These are phyloP conservation scores for Herpailurus yagouaroundi DNA, from an alignment of 2,113 vertebrate species.

Conservation along the genomic window DNA sequence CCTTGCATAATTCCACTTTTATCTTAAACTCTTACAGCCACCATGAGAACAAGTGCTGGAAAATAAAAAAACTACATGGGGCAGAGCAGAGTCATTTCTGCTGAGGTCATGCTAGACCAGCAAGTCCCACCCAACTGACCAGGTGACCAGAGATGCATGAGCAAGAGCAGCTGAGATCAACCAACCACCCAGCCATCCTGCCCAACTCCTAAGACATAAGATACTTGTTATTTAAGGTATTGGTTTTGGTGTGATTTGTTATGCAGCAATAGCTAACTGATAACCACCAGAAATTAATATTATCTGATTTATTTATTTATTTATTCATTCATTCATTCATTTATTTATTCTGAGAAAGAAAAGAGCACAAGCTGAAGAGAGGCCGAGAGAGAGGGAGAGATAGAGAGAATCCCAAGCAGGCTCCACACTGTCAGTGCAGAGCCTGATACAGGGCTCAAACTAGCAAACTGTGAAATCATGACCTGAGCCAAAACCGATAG, in stretches of 20 bases:
- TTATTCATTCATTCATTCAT: too few relatives aligned
- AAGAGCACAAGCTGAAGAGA: too few relatives aligned
- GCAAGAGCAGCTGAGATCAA: not conserved
- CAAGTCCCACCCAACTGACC: not conserved
- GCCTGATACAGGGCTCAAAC: too few relatives aligned
- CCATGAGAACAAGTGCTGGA: not conserved
- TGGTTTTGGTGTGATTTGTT: not conserved
- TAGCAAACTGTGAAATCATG: too few relatives aligned
- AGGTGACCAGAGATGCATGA: not conserved
- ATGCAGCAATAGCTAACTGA: conserved; percentile 5
- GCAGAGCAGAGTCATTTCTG: not conserved
- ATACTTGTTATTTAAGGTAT: not conserved
- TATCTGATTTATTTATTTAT: too few relatives aligned
- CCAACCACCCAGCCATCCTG: not conserved
- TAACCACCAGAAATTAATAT: not conserved
- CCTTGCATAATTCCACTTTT: not conserved
- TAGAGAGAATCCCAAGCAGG: too few relatives aligned
- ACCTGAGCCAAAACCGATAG: too few relatives aligned
- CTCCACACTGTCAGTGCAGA: too few relatives aligned
- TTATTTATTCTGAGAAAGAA: too few relatives aligned
- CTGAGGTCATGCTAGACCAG: not conserved
- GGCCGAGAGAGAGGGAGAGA: too few relatives aligned
- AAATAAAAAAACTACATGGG: not conserved
- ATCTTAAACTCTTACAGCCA: not conserved
- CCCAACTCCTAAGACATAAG: not conserved